Percentiles rank a stretch among this genome's conserved stretches.
phyloP scores from a whole-genome alignment of 1,140 invertebrate genomes.

The Macrocentrus cingulum region DNA sequence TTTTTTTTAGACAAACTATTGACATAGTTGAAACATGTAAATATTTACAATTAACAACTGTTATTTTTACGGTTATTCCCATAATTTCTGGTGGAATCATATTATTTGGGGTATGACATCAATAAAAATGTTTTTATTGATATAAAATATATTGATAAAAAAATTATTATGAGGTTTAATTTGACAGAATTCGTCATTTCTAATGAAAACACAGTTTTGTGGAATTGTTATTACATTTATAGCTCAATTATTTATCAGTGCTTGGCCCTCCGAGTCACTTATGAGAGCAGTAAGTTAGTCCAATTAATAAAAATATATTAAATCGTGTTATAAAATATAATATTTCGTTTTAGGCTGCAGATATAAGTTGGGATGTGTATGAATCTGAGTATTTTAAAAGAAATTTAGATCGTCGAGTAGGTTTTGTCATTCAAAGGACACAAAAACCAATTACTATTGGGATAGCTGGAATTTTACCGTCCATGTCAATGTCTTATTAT shows the following conservation, averaged over 20 bases:
- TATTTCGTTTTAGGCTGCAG: slow-evolving; percentile 11
- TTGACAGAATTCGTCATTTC: background rate
- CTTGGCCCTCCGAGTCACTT: slow-evolving; percentile 18
- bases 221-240: background rate
- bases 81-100: slow-evolving; percentile 37
- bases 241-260: background rate
- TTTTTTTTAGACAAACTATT: slow-evolving; percentile 28
- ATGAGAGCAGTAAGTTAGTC: slow-evolving; percentile 10
- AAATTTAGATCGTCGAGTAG: background rate
- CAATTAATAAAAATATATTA: too few species aligned
- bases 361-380: background rate
- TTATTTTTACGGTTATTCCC: slow-evolving; percentile 21
- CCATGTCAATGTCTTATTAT: background rate
- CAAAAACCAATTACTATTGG: background rate
- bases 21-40: background rate
- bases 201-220: slow-evolving; percentile 7
- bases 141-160: too few species aligned
- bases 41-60: slow-evolving; percentile 26
- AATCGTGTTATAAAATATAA: too few species aligned
- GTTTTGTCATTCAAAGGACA: background rate
- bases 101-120: slow-evolving; percentile 33
- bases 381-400: background rate
- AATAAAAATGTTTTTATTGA: too few species aligned
- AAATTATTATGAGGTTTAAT: too few species aligned
- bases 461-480: background rate